Percentiles rank a stretch among this genome's conserved stretches.
Evolutionary conservation across 2,888 invertebrate species (phyloP).

Genomic region (Tachina fera): DNA sequence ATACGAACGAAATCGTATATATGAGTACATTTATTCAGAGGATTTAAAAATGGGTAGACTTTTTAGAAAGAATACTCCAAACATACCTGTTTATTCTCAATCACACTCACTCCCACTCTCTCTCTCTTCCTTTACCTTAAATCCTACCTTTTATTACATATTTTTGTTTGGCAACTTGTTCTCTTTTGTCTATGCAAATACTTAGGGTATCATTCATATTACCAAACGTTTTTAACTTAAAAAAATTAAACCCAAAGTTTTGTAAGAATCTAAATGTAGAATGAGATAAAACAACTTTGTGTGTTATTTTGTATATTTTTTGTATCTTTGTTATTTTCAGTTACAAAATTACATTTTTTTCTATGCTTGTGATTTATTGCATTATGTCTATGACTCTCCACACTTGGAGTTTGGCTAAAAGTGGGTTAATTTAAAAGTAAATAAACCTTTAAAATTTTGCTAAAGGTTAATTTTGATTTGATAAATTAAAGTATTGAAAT

Average conservation of each 20-base stretch:
- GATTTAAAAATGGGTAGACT: slow-evolving; percentile 19
- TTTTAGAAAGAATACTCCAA: not conserved
- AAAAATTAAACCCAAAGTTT: slow-evolving; percentile 15
- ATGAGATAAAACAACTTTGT: slow-evolving; percentile 34
- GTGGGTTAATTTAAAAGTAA: slow-evolving; percentile 48
- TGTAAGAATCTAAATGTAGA: slow-evolving; percentile 29
- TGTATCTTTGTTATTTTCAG: slow-evolving; percentile 34
- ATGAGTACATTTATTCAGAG: too few species aligned
- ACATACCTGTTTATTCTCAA: too few species aligned
- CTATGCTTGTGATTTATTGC: not conserved
- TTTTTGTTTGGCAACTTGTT: too few species aligned
- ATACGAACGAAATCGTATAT: too few species aligned
- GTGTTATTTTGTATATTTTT: slow-evolving; percentile 22
- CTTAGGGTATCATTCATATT: not conserved
- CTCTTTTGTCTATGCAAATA: too few species aligned
- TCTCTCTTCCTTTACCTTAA: not conserved
- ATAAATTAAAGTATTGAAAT: too few species aligned
- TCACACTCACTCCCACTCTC: not conserved
- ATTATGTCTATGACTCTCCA: not conserved
- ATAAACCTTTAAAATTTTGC: not conserved
- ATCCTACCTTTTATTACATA: not conserved
- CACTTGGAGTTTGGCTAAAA: not conserved
- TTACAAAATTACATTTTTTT: slow-evolving; percentile 9
- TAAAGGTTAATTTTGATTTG: too few species aligned
- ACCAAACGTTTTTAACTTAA: slow-evolving; percentile 18